These are phyloP conservation scores for Aphelocoma californica DNA, from an alignment of 2,797 vertebrate genomes.

Conservation along the genomic window DNA sequence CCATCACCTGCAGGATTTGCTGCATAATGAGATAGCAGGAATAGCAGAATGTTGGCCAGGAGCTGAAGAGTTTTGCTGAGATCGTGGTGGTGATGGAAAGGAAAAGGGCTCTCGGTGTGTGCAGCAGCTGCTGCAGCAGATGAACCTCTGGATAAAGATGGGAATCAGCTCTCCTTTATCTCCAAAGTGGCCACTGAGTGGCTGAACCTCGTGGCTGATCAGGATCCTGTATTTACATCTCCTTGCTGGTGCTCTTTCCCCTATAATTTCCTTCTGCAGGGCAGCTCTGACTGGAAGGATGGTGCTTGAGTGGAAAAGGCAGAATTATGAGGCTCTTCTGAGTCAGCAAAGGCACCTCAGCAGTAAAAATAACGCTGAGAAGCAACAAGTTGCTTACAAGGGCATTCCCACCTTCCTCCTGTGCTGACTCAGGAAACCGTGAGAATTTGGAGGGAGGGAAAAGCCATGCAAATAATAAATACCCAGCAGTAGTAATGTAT, in stretches of 20 bases:
- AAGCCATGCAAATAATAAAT: constrained; percentile 22
- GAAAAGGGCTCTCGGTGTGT: neutral
- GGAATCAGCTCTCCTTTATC: neutral
- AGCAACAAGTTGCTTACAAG: neutral
- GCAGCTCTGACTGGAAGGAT: neutral
- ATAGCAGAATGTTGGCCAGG: neutral
- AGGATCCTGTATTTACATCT: neutral
- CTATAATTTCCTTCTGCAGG: neutral
- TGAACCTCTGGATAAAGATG: neutral
- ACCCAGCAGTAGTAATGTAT: neutral
- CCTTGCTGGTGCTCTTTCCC: neutral
- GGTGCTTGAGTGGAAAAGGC: neutral
- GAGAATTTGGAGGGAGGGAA: constrained; percentile 17
- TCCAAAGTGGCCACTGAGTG: neutral
- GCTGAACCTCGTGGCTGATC: neutral
- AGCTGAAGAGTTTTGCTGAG: neutral
- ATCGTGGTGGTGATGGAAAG: neutral
- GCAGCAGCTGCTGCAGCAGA: neutral
- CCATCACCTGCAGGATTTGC: neutral
- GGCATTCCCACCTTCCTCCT: neutral
- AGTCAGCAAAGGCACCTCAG: neutral
- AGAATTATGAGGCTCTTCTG: neutral
- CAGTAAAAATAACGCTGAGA: neutral
- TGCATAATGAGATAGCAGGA: neutral
- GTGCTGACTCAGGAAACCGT: neutral